A percentile compares a stretch with the other conserved stretches of the same genome.
Conservation (phyloP, 1,140 invertebrate genomes). For the Eriosoma lanigerum region DNA sequence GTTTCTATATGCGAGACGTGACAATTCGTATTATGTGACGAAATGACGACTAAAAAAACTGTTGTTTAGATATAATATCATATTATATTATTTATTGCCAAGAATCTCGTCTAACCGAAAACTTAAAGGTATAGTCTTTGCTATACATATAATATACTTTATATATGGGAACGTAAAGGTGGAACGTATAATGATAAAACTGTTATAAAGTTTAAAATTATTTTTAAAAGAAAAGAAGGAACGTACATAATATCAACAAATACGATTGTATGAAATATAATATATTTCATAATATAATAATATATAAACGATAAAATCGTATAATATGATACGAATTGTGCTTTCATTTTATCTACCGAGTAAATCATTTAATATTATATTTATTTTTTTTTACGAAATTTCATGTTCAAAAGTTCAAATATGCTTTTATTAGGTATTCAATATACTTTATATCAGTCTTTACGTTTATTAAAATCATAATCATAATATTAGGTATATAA, state of each 20-base stretch:
- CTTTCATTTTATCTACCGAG: neutral
- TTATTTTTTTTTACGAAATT: too few relatives aligned
- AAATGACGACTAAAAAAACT: neutral
- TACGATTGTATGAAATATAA: neutral
- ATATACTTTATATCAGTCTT: too few relatives aligned
- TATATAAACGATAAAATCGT: conserved; percentile 17
- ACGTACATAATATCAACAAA: too few relatives aligned
- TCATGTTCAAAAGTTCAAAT: too few relatives aligned
- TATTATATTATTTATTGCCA: conserved; percentile 14
- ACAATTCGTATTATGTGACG: conserved; percentile 40
- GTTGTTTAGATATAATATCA: neutral
- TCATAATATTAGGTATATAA: too few relatives aligned
- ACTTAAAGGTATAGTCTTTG: neutral
- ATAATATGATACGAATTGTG: neutral
- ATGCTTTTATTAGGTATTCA: too few relatives aligned
- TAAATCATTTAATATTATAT: conserved; percentile 5
- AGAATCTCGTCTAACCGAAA: neutral
- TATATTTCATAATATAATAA: neutral
- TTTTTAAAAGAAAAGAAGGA: too few relatives aligned
- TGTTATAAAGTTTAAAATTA: conserved; percentile 30
- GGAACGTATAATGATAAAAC: neutral
- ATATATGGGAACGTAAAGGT: neutral
- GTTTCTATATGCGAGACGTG: conserved; percentile 32
- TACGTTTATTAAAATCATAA: too few relatives aligned
- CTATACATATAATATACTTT: neutral